A percentile compares a stretch with the other conserved stretches of the same genome.
Evolutionary conservation across 2,113 vertebrate genomes (phyloP).

Genomic region (Centropus unirufus): DNA sequence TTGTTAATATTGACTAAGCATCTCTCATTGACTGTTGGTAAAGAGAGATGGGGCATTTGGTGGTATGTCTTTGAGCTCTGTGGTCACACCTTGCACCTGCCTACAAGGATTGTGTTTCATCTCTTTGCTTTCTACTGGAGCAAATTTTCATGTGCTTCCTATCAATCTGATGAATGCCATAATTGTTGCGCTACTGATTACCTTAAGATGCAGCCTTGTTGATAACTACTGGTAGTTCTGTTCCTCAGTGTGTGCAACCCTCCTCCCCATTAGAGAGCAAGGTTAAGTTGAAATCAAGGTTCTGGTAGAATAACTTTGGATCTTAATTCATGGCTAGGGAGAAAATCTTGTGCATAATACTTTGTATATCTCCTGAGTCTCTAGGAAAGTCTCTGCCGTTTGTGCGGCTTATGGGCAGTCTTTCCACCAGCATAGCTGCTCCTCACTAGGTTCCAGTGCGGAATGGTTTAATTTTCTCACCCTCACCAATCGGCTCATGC

Average conservation of each 20-base stretch:
- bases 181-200: background rate
- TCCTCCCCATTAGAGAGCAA: background rate
- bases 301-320: fast-evolving
- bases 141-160: background rate
- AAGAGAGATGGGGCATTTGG: background rate
- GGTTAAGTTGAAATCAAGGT: background rate
- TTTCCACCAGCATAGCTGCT: background rate
- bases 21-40: background rate
- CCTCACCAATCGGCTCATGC: background rate
- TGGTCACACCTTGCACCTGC: background rate
- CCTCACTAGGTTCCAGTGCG: background rate
- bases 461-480: background rate
- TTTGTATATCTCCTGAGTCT: background rate
- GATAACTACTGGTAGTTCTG: background rate
- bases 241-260: background rate
- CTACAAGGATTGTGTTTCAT: background rate
- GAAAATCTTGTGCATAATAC: background rate
- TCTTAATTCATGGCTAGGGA: background rate
- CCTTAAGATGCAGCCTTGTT: background rate
- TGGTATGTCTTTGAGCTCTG: background rate
- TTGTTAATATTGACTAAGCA: background rate
- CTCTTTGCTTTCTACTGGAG: background rate
- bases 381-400: background rate
- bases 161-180: background rate
- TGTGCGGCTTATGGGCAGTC: background rate